Evolutionary conservation across 92 coral and sea anemone genomes (phyloP), one percentile per base, ranked within the genome.

Genomic region (Ricordea florida): DNA sequence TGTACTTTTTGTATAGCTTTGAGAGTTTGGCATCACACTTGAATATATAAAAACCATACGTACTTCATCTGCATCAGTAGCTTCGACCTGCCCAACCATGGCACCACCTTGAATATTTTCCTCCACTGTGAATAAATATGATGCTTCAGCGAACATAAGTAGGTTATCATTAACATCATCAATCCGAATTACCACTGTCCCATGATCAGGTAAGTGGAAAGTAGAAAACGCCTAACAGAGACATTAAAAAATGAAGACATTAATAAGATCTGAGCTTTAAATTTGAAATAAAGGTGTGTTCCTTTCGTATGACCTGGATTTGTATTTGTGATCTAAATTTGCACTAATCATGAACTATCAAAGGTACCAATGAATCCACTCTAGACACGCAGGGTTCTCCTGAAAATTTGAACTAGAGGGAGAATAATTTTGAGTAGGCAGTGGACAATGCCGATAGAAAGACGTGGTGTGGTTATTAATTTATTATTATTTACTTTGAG

Each of bases 11-110:
- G 44, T n/a, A 37, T 37, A n/a, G n/a, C n/a, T 37, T 8, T 37
- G 44, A 37, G 9, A 37, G n/a, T 37, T 37, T 8, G n/a, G n/a
- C 8, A 8, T 37, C 8, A 37, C 8, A 37, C n/a, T 37, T 37
- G 44, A 37, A 37, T 8, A 37, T 8, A 8, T 37, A n/a, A 37
- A 8, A 8, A 37, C 44, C n/a, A 8, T 28, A 24, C 85, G 62
- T 23, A 88, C 97, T 85, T 85, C 57, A 51, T 94, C 98, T 29
- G 36, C 42, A 74, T 94, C 98, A 45, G 66, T 61, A 4, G 97
- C 98, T 35, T 79, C 53, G 34, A 91, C 92, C 53, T 80, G 86
- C 6, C 90, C 74, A 22, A 91, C 94, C 5, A 69, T 49, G 16
- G 97, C 62, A 25, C 89, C 94, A 30, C 64, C 34, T 10, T 72